Base-by-base conservation (phyloP, 2,888 invertebrate genomes). In the Macaria liturata region DNA sequence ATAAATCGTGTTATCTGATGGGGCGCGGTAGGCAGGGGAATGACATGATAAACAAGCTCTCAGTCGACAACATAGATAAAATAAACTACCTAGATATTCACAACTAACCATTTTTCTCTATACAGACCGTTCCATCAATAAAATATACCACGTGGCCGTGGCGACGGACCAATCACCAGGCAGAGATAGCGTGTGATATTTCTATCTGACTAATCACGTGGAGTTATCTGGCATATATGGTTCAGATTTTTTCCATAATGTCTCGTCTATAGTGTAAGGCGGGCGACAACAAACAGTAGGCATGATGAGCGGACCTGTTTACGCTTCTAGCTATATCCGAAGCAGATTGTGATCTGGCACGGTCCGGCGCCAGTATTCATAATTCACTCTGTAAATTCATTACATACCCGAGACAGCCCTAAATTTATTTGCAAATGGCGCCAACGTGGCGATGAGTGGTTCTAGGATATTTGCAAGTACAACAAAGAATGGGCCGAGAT, bases 401-500 rank as follows among this genome's bases (percentile, higher is more conserved):
- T 85, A 86, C 82, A 87, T 85, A 80, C 81, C 76, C 78, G 83
- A 85, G 86, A 86, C 89, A 86, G 84, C 83, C 88, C 86, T 86
- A 87, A 88, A 89, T 91, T 89, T 90, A 91, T 91, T 84, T 83
- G 83, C 83, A 76, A 83, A 81, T 80, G 91, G 90, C 90, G 91
- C 90, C 90, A 82, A 78, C 74, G 75, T 64, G 79, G 78, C 84
- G 88, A 84, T 82, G 81, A 80, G 78, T 79, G 72, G 80, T 78
- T 78, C 86, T 84, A 84, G 81, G 80, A 81, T 78, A 84, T 82
- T 83, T 81, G 79, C 80, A 83, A 84, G 75, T 80, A 80, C 80
- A 82, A 83, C 78, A 83, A 81, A 82, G 80, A 76, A 75, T 70
- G 69, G 44, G 31, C 43, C 47, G 59, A 66, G 62, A 61, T 63